Evolutionary conservation across 2,113 vertebrate genomes (phyloP).

Genomic region (Malurus alboscapulatus): DNA sequence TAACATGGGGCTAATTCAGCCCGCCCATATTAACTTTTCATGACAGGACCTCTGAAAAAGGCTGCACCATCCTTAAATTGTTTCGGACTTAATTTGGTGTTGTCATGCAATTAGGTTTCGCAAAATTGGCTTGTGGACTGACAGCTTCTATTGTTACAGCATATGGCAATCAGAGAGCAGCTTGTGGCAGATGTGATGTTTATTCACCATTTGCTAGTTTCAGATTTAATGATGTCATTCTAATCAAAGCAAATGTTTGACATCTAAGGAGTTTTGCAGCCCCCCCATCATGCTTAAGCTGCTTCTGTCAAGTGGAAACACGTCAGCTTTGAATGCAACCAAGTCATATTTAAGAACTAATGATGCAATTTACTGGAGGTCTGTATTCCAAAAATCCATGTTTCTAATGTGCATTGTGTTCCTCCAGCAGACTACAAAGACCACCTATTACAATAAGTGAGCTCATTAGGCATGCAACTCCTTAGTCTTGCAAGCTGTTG

Average conservation of each 20-base stretch:
- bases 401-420: neutral
- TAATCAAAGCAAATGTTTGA: constrained; percentile 23
- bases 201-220: constrained; percentile 43
- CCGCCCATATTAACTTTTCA: neutral
- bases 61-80: neutral
- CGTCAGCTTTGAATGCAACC: neutral
- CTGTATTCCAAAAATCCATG: neutral
- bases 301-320: neutral
- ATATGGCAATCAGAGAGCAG: constrained; percentile 49
- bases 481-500: constrained; percentile 73
- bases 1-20: neutral
- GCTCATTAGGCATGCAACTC: constrained; percentile 68
- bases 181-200: constrained; percentile 58
- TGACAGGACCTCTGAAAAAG: neutral
- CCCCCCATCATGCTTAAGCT: neutral
- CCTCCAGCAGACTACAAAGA: constrained; percentile 44
- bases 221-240: neutral
- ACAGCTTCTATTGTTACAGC: constrained; percentile 55
- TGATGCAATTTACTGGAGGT: neutral
- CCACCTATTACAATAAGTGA: constrained; percentile 46
- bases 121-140: constrained; percentile 36
- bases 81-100: constrained; percentile 1
- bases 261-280: neutral
- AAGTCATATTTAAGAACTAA: constrained; percentile 27
- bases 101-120: constrained; percentile 35